phyloP scores from a whole-genome alignment of 35 echinoderm and acorn worm genomes.

The Lytechinus variegatus region DNA sequence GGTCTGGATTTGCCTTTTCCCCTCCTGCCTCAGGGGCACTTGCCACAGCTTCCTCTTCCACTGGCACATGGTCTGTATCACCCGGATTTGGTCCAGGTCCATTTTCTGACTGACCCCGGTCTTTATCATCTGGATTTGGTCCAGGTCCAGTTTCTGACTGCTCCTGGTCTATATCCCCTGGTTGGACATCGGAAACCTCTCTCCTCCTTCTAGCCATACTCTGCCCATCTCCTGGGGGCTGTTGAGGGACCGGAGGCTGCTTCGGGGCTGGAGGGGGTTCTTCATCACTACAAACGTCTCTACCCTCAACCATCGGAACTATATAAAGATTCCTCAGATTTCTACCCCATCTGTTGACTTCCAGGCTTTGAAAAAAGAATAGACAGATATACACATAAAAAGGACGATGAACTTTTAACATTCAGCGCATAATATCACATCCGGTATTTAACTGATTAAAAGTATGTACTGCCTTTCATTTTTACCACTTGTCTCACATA shows the following conservation, averaged over 20 bases:
- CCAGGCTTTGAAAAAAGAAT: not conserved
- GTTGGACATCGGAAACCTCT: not conserved
- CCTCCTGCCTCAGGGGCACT: too few relatives aligned
- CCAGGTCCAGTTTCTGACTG: not conserved
- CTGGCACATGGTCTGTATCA: not conserved
- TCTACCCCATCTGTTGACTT: conserved; percentile 36
- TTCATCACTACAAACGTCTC: conserved; percentile 19
- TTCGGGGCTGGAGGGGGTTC: not conserved
- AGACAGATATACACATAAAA: not conserved
- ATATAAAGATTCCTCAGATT: conserved; percentile 8
- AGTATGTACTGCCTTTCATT: not conserved
- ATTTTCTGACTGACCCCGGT: not conserved
- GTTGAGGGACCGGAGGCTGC: not conserved
- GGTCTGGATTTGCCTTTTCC: too few relatives aligned
- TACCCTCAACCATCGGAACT: conserved; percentile 13
- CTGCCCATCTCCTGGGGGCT: not conserved
- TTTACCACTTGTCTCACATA: not conserved
- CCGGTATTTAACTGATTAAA: not conserved
- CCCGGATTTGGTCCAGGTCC: not conserved
- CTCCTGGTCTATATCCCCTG: not conserved
- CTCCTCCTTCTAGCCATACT: not conserved
- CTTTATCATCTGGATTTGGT: not conserved
- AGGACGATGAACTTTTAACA: too few relatives aligned
- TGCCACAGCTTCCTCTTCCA: too few relatives aligned
- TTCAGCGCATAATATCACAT: too few relatives aligned